Evolutionary conservation across 2,888 invertebrate species (phyloP), one percentile per base, ranked within the genome.

Genomic region (Cerastoderma edule): DNA sequence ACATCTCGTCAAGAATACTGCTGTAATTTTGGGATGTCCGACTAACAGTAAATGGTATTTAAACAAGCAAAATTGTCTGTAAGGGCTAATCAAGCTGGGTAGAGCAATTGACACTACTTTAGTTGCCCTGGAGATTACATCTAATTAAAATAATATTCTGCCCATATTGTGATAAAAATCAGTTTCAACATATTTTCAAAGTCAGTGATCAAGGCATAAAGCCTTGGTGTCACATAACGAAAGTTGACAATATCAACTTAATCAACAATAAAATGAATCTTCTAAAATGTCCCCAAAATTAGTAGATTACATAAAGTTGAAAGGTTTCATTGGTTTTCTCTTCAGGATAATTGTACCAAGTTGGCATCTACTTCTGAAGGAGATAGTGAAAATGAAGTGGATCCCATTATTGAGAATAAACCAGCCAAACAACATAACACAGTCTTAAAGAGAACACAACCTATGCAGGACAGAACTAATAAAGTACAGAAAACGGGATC

Each of bases 401-500:
- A 33, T 22, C 32, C 1, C 22, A 33, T 16, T 6, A 13, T 19
- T 13, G 5, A 33, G n/a, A 28, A 13, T 19, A 57, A 33, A 30
- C 19, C 10, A 19, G 32, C 33, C 16, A 57, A 57, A 13, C 16
- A 33, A 19, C 4, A 22, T 5, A 33, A 57, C 35, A 57, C 5
- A 33, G 13, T 8, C 13, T 22, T 60, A n/a, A 60, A 60, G 39
- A 35, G 60, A 24, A 4, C 60, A 16, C 60, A 60, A 27, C 60
- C 60, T 22, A 60, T 60, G 60, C 16, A 6, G 0, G 60, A 60
- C 22, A 60, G 39, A 13, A 35, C 60, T 8, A 60, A 60, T 24
- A 60, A 60, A 60, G 39, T 60, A 32, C 60, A 60, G 39, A 60
- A 60, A 60, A 39, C 60, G 27, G 35, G 39, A 60, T 32, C 56